These are phyloP conservation scores for Perdita meconis DNA, from an alignment of 2,888 invertebrate genomes.

Conservation along the genomic window DNA sequence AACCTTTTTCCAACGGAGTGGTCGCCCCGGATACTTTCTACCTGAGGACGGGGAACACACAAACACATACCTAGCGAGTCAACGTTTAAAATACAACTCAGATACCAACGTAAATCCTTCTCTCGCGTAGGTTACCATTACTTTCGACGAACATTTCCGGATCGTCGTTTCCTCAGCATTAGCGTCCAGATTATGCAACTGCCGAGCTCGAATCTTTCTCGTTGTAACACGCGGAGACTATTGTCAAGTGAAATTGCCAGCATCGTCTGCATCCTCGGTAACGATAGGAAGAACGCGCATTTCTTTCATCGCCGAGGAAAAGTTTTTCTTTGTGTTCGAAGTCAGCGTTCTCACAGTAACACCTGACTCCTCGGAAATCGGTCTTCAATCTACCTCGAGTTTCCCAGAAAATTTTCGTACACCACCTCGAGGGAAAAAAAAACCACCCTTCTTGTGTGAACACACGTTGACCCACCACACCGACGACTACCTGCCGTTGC, in stretches of 20 bases:
- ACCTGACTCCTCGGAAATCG: slow-evolving; percentile 42
- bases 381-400: slow-evolving; percentile 28
- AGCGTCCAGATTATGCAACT: slow-evolving; percentile 23
- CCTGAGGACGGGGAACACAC: slow-evolving; percentile 42
- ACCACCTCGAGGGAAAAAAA: background rate
- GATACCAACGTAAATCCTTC: slow-evolving; percentile 29
- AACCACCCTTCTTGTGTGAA: slow-evolving; percentile 50
- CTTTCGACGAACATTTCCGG: background rate
- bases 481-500: slow-evolving; percentile 72
- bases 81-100: slow-evolving; percentile 49
- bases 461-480: slow-evolving; percentile 69
- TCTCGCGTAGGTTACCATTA: background rate
- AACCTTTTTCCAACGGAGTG: slow-evolving; percentile 65
- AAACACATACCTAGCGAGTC: slow-evolving; percentile 58
- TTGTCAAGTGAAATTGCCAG: background rate
- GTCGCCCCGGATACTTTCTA: slow-evolving; percentile 39
- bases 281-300: slow-evolving; percentile 4
- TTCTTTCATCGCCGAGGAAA: slow-evolving; percentile 4
- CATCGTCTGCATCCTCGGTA: background rate
- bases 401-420: slow-evolving; percentile 31
- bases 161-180: background rate
- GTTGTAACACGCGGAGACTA: slow-evolving; percentile 6
- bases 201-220: background rate
- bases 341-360: slow-evolving; percentile 9
- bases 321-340: background rate